Evolutionary conservation across 2,888 invertebrate species (phyloP), one percentile per base, ranked within the genome.

Genomic region (Meganola albula): DNA sequence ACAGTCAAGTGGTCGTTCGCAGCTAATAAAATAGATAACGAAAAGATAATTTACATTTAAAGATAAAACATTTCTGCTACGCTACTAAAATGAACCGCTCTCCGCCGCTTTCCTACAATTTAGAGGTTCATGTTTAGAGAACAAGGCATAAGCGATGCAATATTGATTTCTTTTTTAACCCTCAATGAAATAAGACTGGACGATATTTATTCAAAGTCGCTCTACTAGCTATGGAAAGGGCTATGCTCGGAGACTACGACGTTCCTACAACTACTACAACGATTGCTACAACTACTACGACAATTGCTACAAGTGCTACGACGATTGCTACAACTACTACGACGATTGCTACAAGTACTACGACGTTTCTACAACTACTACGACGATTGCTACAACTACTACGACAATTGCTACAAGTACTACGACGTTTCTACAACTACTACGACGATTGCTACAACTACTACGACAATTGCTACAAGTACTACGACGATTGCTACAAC

Each of bases 61-160:
- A 63, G 59, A 72, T 74, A 71, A 73, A 76, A 70, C 72, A 78
- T 73, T 73, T 72, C 66, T 67, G 51, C 61, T 55, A 63, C 61
- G 62, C 55, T 72, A 74, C 74, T 76, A 67, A 76, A 83, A 83
- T 80, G 82, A 79, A 82, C 78, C 77, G 74, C 82, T 78, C 68
- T 63, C 73, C 31, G 24, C 65, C 63, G 70, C 63, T 77, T 70
- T 71, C 68, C 76, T 72, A 72, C 76, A 78, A 82, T 83, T 83
- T 80, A 73, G 67, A 74, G 66, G 63, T 70, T 64, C 70, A 63
- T 59, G 56, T 58, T 37, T 27, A 20, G n/a, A n/a, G n/a, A n/a
- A n/a, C n/a, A n/a, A n/a, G n/a, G n/a, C n/a, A n/a, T n/a, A n/a
- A n/a, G n/a, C n/a, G n/a, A n/a, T n/a, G n/a, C n/a, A n/a, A n/a